Evolutionary conservation across 2,113 vertebrate species (phyloP), one percentile per base, ranked within the genome.

Genomic region (Chitala chitala): DNA sequence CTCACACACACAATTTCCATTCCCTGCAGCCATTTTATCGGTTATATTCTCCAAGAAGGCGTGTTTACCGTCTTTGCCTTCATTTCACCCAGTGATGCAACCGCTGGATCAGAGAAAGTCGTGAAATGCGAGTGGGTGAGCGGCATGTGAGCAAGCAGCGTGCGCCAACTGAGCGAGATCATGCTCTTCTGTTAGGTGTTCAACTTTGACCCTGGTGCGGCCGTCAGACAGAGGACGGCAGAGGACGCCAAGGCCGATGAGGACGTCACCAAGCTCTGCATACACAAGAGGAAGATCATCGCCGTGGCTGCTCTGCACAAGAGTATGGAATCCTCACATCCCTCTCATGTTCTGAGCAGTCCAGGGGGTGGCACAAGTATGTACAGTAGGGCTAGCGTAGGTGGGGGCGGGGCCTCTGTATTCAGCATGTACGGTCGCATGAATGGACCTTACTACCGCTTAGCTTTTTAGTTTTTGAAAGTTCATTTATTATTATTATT

Each of bases 211-310:
- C 93, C 93, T 58, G 93, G 96, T 87, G 95, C 94, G 65, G 85
- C 91, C 76, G 95, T 98, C 77, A 96, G 96, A 83, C 96, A 95
- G 87, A 94, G 96, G 89, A 98, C 97, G 33, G 94, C 96, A 15
- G 97, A 98, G 87, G 97, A 99, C 71, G 96, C 98, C 77, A 95
- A 94, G 86, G 93, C 96, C 1, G 97, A 98, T 56, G 96, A 95
- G 87, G 95, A 99, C 79, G 94, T 98, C 88, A 99, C 96, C 84
- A 99, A 99, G 86, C 94, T 99, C 84, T 99, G 97, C 90, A 99
- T 97, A 80, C 97, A 99, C 85, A 99, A 99, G 87, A 92, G 97
- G 82, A 98, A 98, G 84, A 96, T 99, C 78, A 94, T 99, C 82
- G 97, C 97, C 55, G 96, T 99, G 89, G 96, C 96, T 80, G 95